A percentile compares a stretch with the other conserved stretches of the same genome.
phyloP scores from a whole-genome alignment of 2,797 vertebrate genomes.

The Poeciliopsis turneri region DNA sequence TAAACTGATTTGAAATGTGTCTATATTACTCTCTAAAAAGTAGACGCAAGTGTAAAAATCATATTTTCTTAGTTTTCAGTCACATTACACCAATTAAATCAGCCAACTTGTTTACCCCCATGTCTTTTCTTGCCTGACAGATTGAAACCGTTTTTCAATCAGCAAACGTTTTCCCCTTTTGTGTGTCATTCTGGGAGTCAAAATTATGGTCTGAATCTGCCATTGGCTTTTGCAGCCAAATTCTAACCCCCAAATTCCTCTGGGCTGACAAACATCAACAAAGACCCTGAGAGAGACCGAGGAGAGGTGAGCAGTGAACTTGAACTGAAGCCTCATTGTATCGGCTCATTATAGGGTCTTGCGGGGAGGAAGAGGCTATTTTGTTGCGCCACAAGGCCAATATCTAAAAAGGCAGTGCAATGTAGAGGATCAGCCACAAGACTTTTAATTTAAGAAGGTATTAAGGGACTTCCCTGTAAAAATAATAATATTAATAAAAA shows the following conservation, averaged over 20 bases:
- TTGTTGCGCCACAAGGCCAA: slow-evolving; percentile 80
- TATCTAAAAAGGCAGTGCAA: slow-evolving; percentile 75
- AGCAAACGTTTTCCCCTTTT: slow-evolving; percentile 45
- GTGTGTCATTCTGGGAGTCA: slow-evolving; percentile 59
- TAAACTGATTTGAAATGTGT: background rate
- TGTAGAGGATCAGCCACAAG: slow-evolving; percentile 75
- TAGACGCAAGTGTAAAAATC: background rate
- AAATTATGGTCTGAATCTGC: slow-evolving; percentile 61
- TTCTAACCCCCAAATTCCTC: slow-evolving; percentile 71
- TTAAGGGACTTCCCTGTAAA: slow-evolving; percentile 67
- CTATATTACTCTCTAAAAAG: background rate
- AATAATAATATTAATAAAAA: background rate
- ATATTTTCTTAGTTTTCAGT: background rate
- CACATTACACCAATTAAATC: background rate
- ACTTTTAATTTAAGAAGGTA: slow-evolving; percentile 77
- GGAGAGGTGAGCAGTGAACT: slow-evolving; percentile 81
- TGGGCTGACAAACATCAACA: slow-evolving; percentile 81
- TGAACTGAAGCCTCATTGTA: slow-evolving; percentile 80
- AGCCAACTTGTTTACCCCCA: background rate
- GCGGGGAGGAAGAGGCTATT: slow-evolving; percentile 80
- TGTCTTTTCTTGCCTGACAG: slow-evolving; percentile 38
- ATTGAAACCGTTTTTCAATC: slow-evolving; percentile 56
- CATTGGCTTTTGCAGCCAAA: slow-evolving; percentile 59
- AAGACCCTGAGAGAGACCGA: slow-evolving; percentile 77
- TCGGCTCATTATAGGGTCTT: slow-evolving; percentile 78